Evolutionary conservation across 2,888 invertebrate genomes (phyloP).

Genomic region (Furcula furcula): DNA sequence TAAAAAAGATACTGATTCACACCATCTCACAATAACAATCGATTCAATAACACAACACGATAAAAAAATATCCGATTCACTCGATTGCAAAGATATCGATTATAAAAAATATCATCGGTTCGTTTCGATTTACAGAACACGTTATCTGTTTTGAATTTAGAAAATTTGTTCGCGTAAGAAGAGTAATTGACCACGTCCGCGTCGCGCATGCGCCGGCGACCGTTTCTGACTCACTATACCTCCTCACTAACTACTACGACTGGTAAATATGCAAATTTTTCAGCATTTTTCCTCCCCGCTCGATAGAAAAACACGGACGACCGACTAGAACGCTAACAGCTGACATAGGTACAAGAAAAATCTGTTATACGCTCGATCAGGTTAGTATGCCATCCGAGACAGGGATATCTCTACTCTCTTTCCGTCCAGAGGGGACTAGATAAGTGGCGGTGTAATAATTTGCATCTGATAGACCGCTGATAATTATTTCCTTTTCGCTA

Average conservation of each 20-base stretch:
- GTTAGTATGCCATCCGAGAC: constrained; percentile 68
- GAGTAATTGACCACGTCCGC: constrained; percentile 54
- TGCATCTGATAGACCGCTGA: constrained; percentile 70
- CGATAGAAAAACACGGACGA: constrained; percentile 34
- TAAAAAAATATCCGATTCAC: constrained; percentile 30
- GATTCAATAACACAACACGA: constrained; percentile 26
- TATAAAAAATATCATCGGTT: constrained; percentile 40
- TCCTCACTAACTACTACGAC: constrained; percentile 40
- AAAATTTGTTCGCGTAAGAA: constrained; percentile 63
- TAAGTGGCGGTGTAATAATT: constrained; percentile 69
- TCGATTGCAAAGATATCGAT: constrained; percentile 45
- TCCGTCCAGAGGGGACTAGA: constrained; percentile 64
- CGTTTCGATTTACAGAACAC: constrained; percentile 50
- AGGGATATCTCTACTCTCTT: constrained; percentile 41
- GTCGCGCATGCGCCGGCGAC: constrained; percentile 50
- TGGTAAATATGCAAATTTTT: constrained; percentile 57
- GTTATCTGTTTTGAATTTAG: constrained; percentile 55
- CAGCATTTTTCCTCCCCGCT: constrained; percentile 52
- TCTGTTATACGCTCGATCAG: constrained; percentile 63
- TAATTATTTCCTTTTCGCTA: constrained; percentile 65
- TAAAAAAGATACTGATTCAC: constrained; percentile 47
- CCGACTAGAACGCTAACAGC: constrained; percentile 51
- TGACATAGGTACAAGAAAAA: constrained; percentile 60
- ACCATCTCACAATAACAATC: constrained; percentile 61
- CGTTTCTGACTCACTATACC: constrained; percentile 55